These are phyloP conservation scores for Anniella stebbinsi DNA, from an alignment of 2,797 vertebrate species.

Conservation along the genomic window DNA sequence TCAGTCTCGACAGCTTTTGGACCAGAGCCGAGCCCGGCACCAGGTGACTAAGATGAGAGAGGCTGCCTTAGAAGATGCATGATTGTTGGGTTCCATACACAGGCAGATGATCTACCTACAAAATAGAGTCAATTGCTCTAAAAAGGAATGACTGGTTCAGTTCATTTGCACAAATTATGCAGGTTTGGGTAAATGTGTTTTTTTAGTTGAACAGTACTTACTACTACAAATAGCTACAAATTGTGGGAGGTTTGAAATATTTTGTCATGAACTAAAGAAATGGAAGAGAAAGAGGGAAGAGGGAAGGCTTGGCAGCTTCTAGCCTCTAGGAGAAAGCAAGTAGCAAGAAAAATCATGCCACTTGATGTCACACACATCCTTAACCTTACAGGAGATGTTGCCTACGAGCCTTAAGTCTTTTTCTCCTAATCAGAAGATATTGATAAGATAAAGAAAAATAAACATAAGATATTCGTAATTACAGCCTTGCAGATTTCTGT, in stretches of 20 bases:
- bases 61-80: constrained; percentile 6
- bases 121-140: not conserved
- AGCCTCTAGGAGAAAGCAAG: not conserved
- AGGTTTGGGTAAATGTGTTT: not conserved
- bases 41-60: constrained; percentile 81
- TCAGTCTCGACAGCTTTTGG: constrained; percentile 84
- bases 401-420: not conserved
- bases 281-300: not conserved
- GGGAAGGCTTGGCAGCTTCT: not conserved
- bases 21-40: constrained; percentile 84
- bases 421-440: not conserved
- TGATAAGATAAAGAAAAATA: not conserved
- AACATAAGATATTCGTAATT: not conserved
- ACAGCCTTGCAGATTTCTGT: not conserved
- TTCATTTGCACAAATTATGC: not conserved
- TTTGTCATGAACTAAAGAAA: not conserved
- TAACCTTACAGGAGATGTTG: not conserved
- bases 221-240: not conserved
- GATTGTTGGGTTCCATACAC: constrained; percentile 21
- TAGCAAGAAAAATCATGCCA: not conserved
- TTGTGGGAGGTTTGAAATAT: not conserved
- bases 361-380: not conserved
- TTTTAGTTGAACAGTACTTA: not conserved
- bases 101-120: not conserved
- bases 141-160: not conserved